A percentile compares a stretch with the other conserved stretches of the same genome.
phyloP scores from a whole-genome alignment of 2,888 invertebrate genomes.

The Lacanobia oleracea region DNA sequence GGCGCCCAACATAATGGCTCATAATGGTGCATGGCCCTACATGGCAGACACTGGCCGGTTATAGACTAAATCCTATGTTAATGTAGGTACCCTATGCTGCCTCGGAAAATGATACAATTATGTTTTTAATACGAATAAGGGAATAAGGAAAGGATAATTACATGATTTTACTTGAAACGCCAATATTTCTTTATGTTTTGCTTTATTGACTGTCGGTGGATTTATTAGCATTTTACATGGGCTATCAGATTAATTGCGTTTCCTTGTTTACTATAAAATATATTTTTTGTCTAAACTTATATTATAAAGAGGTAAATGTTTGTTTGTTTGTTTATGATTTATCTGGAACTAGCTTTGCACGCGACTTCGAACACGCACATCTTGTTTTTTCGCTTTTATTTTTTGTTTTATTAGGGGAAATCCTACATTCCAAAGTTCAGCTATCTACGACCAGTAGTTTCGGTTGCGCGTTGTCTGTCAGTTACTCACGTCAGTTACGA shows the following conservation, averaged over 20 bases:
- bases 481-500: too few species aligned
- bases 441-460: too few species aligned
- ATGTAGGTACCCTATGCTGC: slow-evolving; percentile 31
- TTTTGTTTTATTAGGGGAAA: too few species aligned
- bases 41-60: slow-evolving; percentile 40
- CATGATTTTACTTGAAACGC: slow-evolving; percentile 44
- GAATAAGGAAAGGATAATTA: slow-evolving; percentile 49
- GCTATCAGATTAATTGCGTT: slow-evolving; percentile 7
- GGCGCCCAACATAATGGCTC: slow-evolving; percentile 45
- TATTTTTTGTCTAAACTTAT: neutral
- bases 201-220: neutral
- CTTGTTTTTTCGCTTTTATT: too few species aligned
- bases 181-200: slow-evolving; percentile 29
- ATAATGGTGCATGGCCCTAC: slow-evolving; percentile 55
- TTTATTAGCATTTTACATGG: slow-evolving; percentile 16
- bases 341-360: too few species aligned
- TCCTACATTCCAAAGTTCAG: too few species aligned
- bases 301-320: neutral
- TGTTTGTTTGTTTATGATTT: too few species aligned
- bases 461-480: too few species aligned
- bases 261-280: slow-evolving; percentile 1
- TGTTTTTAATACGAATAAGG: slow-evolving; percentile 50
- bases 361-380: too few species aligned
- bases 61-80: slow-evolving; percentile 63
- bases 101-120: slow-evolving; percentile 56